Percentiles rank a stretch among this genome's conserved stretches.
Evolutionary conservation across 1,140 invertebrate species (phyloP).

Genomic region (Musca domestica): DNA sequence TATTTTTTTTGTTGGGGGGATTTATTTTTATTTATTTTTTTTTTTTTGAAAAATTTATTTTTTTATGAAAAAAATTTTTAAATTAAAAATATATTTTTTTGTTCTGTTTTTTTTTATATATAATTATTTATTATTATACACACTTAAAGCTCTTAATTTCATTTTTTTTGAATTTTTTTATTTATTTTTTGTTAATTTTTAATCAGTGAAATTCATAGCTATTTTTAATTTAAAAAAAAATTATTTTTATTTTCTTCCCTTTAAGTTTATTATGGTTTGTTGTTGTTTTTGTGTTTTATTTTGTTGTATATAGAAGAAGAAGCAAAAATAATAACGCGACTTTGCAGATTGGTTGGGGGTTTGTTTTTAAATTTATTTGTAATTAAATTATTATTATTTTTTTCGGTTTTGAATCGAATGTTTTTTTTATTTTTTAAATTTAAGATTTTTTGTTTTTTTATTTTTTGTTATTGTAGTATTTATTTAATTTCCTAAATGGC

Average conservation of each 20-base stretch:
- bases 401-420: background rate
- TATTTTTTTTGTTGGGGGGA: no score
- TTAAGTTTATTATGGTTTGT: background rate
- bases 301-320: conserved; percentile 18
- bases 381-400: no score
- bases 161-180: background rate
- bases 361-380: no score
- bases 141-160: conserved; percentile 9
- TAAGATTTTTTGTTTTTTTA: background rate
- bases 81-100: background rate
- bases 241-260: background rate
- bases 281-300: background rate
- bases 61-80: conserved; percentile 7
- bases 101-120: background rate
- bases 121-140: conserved; percentile 24
- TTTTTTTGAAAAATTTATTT: background rate
- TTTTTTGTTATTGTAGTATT: conserved; percentile 18
- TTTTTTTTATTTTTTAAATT: conserved; percentile 3
- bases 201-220: conserved; percentile 26
- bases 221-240: conserved; percentile 7
- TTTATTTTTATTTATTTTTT: background rate
- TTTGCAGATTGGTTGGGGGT: background rate
- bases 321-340: conserved; percentile 24
- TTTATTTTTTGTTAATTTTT: background rate
- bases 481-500: conserved; percentile 13